phyloP scores from a whole-genome alignment of 2,888 invertebrate genomes.

The Lumbricus terrestris region DNA sequence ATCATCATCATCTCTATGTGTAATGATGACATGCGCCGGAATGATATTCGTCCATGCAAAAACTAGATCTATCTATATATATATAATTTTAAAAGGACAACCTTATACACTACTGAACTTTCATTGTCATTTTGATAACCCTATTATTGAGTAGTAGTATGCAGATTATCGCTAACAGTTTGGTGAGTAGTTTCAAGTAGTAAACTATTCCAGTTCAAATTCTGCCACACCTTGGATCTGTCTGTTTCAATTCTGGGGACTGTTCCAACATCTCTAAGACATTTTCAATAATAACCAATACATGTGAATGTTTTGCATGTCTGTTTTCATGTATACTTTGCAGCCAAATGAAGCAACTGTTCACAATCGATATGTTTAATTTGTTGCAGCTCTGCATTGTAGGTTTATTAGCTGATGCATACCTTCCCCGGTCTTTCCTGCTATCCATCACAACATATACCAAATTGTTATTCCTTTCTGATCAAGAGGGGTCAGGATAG shows the following conservation, averaged over 20 bases:
- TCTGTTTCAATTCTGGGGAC: neutral
- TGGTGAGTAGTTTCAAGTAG: neutral
- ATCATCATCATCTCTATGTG: too few relatives aligned
- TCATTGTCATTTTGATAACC: neutral
- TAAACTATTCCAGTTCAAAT: neutral
- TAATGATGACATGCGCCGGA: too few relatives aligned
- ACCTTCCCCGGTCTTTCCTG: too few relatives aligned
- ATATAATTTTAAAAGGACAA: neutral
- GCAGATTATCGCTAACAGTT: neutral
- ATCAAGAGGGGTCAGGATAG: too few relatives aligned
- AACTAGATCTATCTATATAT: too few relatives aligned
- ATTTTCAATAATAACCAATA: neutral
- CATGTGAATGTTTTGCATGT: neutral
- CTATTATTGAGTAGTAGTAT: too few relatives aligned
- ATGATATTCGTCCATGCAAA: too few relatives aligned
- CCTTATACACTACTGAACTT: neutral
- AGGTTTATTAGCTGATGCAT: neutral
- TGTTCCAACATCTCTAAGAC: neutral
- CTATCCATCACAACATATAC: too few relatives aligned
- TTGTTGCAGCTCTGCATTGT: neutral
- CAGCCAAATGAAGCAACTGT: neutral
- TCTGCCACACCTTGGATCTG: neutral
- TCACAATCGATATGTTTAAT: neutral
- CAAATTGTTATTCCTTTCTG: too few relatives aligned
- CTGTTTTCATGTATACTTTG: neutral